Evolutionary conservation across 2,113 vertebrate species (phyloP).

Genomic region (Neolamprologus toae): DNA sequence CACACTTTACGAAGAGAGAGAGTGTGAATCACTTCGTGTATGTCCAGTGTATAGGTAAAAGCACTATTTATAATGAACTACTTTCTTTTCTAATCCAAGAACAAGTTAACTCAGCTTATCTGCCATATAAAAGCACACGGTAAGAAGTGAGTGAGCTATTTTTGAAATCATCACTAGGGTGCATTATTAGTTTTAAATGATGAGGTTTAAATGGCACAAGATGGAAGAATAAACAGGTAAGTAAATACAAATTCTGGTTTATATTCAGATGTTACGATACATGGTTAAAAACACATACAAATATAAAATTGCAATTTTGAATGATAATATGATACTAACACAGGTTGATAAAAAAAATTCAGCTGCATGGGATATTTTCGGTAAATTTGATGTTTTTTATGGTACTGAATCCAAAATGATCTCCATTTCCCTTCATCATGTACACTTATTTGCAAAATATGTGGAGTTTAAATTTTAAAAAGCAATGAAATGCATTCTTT

Average conservation of each 20-base stretch:
- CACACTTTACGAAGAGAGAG: slow-evolving; percentile 92
- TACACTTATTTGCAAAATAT: background rate
- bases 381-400: background rate
- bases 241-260: background rate
- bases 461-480: background rate
- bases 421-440: background rate
- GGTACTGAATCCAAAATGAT: background rate
- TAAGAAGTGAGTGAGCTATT: background rate
- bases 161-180: background rate
- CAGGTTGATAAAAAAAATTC: background rate
- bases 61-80: background rate
- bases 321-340: background rate
- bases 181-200: background rate
- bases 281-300: background rate
- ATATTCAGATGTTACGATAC: background rate
- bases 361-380: background rate
- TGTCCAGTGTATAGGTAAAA: slow-evolving; percentile 85
- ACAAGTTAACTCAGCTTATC: background rate
- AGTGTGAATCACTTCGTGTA: slow-evolving; percentile 81
- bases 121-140: background rate
- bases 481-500: background rate
- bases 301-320: background rate
- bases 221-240: background rate
- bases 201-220: background rate
- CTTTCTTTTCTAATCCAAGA: background rate